Conservation (phyloP, 2,797 vertebrate genomes). For the Hipposideros larvatus region DNA sequence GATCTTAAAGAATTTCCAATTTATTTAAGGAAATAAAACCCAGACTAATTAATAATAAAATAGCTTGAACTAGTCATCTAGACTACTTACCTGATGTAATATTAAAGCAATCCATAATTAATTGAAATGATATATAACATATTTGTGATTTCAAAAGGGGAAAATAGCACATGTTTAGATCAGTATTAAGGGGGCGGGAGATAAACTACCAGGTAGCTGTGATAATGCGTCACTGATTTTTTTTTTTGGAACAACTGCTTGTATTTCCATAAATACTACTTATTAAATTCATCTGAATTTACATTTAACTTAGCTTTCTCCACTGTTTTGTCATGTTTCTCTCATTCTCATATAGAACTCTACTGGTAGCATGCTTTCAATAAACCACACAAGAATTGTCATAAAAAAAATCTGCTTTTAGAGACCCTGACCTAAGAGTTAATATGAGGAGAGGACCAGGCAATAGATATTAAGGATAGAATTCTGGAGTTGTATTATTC, state of each 20-base stretch:
- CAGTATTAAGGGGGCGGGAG: background rate
- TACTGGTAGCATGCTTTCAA: background rate
- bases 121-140: background rate
- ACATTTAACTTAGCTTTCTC: background rate
- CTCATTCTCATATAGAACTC: background rate
- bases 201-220: background rate
- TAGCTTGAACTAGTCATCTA: background rate
- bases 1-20: background rate
- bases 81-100: background rate
- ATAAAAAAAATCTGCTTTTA: background rate
- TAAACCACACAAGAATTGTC: background rate
- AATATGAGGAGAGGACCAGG: background rate
- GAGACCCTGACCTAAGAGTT: background rate
- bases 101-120: background rate
- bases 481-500: background rate
- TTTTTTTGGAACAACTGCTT: background rate
- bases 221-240: background rate
- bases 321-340: background rate
- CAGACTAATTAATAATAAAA: constrained; percentile 4
- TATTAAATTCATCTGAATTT: background rate
- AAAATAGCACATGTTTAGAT: background rate
- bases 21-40: background rate
- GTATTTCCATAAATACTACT: background rate
- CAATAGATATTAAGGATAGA: background rate
- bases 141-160: background rate